A percentile compares a stretch with the other conserved stretches of the same genome.
Conservation (phyloP, 2,888 invertebrate genomes). For the Pachycephus smyrnensis region DNA sequence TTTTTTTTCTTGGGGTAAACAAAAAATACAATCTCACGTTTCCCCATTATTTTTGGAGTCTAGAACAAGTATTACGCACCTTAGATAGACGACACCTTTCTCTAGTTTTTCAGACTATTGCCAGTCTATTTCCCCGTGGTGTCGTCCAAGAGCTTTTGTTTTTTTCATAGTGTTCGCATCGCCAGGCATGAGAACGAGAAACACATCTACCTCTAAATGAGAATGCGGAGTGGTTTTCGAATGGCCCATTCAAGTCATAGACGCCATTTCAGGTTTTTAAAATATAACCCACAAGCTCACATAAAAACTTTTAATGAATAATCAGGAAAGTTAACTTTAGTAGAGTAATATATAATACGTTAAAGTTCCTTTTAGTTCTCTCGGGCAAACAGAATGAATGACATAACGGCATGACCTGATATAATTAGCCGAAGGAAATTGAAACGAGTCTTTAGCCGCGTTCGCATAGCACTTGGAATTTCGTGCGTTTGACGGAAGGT, state of each 20-base stretch:
- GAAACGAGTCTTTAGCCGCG: not conserved
- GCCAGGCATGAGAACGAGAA: not conserved
- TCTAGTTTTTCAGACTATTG: not conserved
- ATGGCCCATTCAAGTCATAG: not conserved
- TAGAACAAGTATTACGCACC: not conserved
- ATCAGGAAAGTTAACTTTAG: not conserved
- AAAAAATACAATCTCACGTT: not conserved
- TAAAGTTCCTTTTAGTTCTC: not conserved
- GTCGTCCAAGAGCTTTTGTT: not conserved
- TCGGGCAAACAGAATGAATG: not conserved
- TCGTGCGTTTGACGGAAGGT: not conserved
- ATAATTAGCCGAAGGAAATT: not conserved
- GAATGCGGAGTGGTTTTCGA: not conserved
- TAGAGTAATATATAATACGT: not conserved
- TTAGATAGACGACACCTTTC: not conserved
- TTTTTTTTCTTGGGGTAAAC: not conserved
- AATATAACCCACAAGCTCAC: not conserved
- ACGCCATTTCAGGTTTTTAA: not conserved
- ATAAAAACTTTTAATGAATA: not conserved
- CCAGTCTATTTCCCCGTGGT: not conserved
- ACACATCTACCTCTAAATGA: not conserved
- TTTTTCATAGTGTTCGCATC: not conserved
- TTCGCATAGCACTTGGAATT: conserved; percentile 8
- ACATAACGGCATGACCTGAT: not conserved
- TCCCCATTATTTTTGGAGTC: not conserved